Evolutionary conservation across 2,888 invertebrate species (phyloP).

Genomic region (Anaspis maculata): DNA sequence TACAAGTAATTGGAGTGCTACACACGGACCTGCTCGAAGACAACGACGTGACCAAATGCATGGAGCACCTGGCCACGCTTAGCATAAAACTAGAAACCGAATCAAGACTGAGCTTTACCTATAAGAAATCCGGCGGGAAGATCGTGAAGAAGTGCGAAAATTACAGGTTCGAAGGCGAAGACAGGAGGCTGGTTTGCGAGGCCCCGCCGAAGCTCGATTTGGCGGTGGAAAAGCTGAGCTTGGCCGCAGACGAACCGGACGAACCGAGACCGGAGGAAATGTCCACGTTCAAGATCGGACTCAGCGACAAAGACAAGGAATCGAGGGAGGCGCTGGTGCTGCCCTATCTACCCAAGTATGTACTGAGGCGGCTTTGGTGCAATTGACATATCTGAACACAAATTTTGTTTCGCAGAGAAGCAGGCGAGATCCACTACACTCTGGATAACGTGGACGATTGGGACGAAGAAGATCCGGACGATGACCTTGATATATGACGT

Average conservation of each 20-base stretch:
- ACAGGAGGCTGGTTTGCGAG: too few species aligned
- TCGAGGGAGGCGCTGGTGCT: conserved; percentile 47
- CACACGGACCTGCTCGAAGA: conserved; percentile 47
- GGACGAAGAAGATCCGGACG: conserved; percentile 83
- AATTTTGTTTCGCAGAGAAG: conserved; percentile 20
- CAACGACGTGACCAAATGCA: conserved; percentile 38
- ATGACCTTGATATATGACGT: conserved; percentile 69
- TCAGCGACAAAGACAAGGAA: conserved; percentile 53
- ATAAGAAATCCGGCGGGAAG: conserved; percentile 48
- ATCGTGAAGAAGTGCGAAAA: conserved; percentile 39
- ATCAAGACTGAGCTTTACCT: conserved; percentile 34
- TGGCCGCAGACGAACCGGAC: conserved; percentile 25
- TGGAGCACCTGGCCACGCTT: conserved; percentile 43
- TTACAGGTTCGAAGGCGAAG: conserved; percentile 30
- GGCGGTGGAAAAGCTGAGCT: too few species aligned
- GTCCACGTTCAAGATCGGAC: conserved; percentile 57
- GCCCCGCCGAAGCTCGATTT: too few species aligned
- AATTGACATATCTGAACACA: too few species aligned
- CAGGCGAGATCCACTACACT: conserved; percentile 62
- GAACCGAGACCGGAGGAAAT: conserved; percentile 40
- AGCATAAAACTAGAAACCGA: conserved; percentile 36
- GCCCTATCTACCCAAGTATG: conserved; percentile 49
- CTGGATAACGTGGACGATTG: conserved; percentile 74
- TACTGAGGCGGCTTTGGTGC: too few species aligned
- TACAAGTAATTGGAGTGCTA: conserved; percentile 32